Evolutionary conservation across 2,113 vertebrate genomes (phyloP), one percentile per base, ranked within the genome.

Genomic region (Toxotes chatareus): DNA sequence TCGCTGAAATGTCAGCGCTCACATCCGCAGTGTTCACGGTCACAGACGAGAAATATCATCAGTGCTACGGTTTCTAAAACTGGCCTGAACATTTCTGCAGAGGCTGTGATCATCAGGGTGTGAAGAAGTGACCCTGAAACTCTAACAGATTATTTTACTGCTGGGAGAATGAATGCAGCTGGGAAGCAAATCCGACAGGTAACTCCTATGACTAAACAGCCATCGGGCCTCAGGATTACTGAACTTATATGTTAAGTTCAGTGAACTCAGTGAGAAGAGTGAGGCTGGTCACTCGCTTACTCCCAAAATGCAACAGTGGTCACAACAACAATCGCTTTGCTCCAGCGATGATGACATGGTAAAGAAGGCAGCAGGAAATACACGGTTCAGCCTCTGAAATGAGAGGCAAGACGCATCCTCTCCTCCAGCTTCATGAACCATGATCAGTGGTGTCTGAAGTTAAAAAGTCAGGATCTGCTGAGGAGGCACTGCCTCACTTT

Each of bases 1-100:
- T 57, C 40, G 13, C 0, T 17, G 16, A 79, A 85, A 88, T 82
- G 79, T 88, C 79, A 79, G 69, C 34, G 65, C 74, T 72, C 66
- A 36, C 61, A 44, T 71, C 46, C 47, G 46, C 27, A 0, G 8
- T 42, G 5, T 77, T 57, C n/a, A 0, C 12, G 31, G 51, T 55
- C 76, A 51, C 75, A 31, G 76, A 64, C 27, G 53, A 77, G 32
- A 12, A 53, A 11, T 1, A 80, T 17, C 67, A 40, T 32, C 61
- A 23, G 64, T 4, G 56, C 44, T 49, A 13, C 10, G 42, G 62
- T 67, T 73, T 73, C n/a, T 73, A 36, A 53, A 71, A 42, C 19
- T 17, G 60, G 21, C 21, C 34, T n/a, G 49, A 69, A 60, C 42
- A 27, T 71, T 49, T 65, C 34, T 31, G 32, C 55, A 4, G 79